A percentile compares a stretch with the other conserved stretches of the same genome.
These are phyloP conservation scores for Aporophyla lueneburgensis DNA, from an alignment of 2,888 invertebrate genomes.

Conservation along the genomic window DNA sequence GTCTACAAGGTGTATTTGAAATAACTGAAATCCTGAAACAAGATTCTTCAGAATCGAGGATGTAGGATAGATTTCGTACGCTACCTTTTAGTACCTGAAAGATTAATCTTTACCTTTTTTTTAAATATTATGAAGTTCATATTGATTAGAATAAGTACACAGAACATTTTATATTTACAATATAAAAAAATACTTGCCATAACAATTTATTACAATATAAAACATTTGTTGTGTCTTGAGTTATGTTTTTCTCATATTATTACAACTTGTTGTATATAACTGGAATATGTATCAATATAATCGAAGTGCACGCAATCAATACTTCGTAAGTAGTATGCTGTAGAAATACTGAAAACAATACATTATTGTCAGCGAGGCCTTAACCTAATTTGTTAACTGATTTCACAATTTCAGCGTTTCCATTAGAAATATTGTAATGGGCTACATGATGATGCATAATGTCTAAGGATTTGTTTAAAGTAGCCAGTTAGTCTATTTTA, in stretches of 20 bases:
- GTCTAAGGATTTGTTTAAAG: slow-evolving; percentile 6
- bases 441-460: slow-evolving; percentile 33
- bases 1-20: background rate
- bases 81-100: background rate
- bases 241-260: background rate
- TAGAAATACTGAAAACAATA: slow-evolving; percentile 71
- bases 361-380: slow-evolving; percentile 67
- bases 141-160: too few species aligned
- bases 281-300: slow-evolving; percentile 33
- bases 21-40: background rate
- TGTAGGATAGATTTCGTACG: background rate
- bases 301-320: slow-evolving; percentile 49
- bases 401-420: slow-evolving; percentile 63
- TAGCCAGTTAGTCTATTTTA: background rate
- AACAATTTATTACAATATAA: background rate
- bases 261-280: slow-evolving; percentile 12
- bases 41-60: background rate
- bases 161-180: background rate
- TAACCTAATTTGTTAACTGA: slow-evolving; percentile 67
- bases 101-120: background rate
- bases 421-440: slow-evolving; percentile 44
- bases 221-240: background rate
- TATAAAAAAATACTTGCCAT: background rate
- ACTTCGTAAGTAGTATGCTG: slow-evolving; percentile 45
- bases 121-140: background rate